Conservation (phyloP, 2,113 vertebrate genomes). For the Tragelaphus strepsiceros region DNA sequence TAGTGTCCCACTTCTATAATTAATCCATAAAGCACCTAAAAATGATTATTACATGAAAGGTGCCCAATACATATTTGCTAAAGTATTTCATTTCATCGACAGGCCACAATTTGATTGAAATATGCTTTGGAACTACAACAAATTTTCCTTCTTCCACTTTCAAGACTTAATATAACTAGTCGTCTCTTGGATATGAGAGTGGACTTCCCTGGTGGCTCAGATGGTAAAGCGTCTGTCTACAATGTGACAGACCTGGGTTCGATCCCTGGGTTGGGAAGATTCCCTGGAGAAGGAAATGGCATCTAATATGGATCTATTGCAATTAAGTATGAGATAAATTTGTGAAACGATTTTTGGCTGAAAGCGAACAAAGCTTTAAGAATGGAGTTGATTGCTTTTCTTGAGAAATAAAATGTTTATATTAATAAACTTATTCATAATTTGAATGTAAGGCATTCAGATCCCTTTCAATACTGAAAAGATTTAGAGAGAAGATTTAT, state of each 20-base stretch:
- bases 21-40: not conserved
- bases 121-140: not conserved
- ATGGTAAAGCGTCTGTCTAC: too few relatives aligned
- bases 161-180: not conserved
- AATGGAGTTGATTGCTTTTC: slow-evolving; percentile 49
- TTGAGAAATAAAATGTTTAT: not conserved
- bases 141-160: not conserved
- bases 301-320: slow-evolving; percentile 35
- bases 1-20: not conserved
- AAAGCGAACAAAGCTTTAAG: slow-evolving; percentile 36
- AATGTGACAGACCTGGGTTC: too few relatives aligned
- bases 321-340: slow-evolving; percentile 25
- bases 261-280: too few relatives aligned
- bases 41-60: not conserved
- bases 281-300: not conserved
- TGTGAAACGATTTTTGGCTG: not conserved
- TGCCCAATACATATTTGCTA: not conserved
- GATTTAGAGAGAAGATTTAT: not conserved
- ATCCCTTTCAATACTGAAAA: not conserved
- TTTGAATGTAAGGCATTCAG: slow-evolving; percentile 17
- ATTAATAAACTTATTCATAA: slow-evolving; percentile 18
- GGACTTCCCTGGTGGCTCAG: not conserved
- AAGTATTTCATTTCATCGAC: not conserved
- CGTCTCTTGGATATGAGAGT: not conserved
- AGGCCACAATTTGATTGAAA: not conserved